Conservation (phyloP, 2,113 vertebrate species). For the Aleadryas rufinucha region DNA sequence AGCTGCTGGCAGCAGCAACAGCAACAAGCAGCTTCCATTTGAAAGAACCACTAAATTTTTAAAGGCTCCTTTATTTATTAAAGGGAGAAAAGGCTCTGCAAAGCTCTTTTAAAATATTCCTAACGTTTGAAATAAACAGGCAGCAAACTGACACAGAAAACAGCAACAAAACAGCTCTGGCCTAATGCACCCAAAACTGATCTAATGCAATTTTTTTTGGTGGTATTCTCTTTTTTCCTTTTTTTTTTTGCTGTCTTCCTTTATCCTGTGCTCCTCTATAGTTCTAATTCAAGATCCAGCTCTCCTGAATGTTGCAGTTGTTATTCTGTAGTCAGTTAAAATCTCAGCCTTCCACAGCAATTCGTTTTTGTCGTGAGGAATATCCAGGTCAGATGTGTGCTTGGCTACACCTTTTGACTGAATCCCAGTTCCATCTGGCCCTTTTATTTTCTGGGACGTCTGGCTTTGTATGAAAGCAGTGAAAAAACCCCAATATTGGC, state of each 20-base stretch:
- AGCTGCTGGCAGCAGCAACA: background rate
- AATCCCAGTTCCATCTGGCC: background rate
- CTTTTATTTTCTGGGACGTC: background rate
- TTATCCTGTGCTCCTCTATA: background rate
- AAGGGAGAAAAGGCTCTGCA: background rate
- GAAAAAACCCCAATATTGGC: background rate
- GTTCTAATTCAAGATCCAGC: background rate
- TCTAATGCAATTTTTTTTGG: background rate
- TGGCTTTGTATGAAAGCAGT: background rate
- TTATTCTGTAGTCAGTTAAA: background rate
- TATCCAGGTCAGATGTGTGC: background rate
- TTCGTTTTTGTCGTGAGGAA: background rate
- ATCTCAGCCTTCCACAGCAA: background rate
- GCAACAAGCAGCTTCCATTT: background rate
- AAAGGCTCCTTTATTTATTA: constrained; percentile 20
- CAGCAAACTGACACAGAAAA: background rate
- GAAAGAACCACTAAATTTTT: constrained; percentile 7
- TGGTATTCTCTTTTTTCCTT: background rate
- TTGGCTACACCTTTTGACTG: background rate
- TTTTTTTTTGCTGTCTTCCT: background rate
- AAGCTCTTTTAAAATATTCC: background rate
- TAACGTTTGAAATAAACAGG: background rate
- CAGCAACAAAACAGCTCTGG: background rate
- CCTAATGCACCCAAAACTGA: background rate
- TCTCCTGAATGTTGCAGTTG: background rate